Percentiles rank a stretch among this genome's conserved stretches.
phyloP scores from a whole-genome alignment of 2,888 invertebrate genomes.

The Pocota personata region DNA sequence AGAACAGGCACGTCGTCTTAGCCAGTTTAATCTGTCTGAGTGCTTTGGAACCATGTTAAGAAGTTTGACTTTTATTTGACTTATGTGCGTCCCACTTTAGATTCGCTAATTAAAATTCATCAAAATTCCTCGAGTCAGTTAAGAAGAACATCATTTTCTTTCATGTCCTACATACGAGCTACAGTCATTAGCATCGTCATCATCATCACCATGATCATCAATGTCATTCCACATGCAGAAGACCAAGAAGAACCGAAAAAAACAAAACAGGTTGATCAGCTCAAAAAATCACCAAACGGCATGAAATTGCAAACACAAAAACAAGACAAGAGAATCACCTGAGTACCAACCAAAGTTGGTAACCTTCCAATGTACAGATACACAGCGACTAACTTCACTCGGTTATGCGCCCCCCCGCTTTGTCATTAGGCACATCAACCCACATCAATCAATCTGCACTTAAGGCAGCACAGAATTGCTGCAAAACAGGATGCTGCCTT shows the following conservation, averaged over 20 bases:
- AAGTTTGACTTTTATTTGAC: conserved; percentile 37
- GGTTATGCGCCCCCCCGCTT: neutral
- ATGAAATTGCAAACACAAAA: conserved; percentile 31
- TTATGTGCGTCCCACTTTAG: conserved; percentile 54
- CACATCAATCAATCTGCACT: conserved; percentile 70
- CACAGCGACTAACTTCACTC: neutral
- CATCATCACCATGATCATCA: conserved; percentile 48
- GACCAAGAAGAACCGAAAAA: conserved; percentile 18
- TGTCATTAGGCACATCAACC: conserved; percentile 70
- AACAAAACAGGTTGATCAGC: conserved; percentile 56
- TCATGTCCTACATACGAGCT: conserved; percentile 59
- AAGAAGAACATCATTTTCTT: neutral
- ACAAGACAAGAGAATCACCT: conserved; percentile 39
- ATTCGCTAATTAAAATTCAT: conserved; percentile 65
- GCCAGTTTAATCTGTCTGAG: neutral
- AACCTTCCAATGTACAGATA: conserved; percentile 10
- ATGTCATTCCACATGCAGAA: conserved; percentile 42
- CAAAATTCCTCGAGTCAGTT: conserved; percentile 46
- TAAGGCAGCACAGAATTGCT: conserved; percentile 20
- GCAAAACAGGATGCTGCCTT: conserved; percentile 53
- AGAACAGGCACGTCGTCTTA: neutral
- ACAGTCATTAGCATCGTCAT: conserved; percentile 39
- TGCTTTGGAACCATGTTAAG: neutral
- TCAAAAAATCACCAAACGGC: conserved; percentile 45
- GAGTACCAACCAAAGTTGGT: conserved; percentile 41